Conservation (phyloP, 1,140 invertebrate species). For the Leguminivora glycinivorella region DNA sequence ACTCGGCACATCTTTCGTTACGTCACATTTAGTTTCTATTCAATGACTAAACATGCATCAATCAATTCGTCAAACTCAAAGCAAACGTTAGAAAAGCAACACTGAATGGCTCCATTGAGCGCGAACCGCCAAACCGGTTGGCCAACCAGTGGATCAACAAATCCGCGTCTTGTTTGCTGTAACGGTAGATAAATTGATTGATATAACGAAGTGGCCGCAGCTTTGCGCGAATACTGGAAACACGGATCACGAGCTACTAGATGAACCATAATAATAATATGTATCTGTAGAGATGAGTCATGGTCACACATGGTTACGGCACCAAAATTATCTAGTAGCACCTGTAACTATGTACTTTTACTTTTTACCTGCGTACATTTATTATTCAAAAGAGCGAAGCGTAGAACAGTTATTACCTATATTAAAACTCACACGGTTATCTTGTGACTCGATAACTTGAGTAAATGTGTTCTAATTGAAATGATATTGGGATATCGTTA, state of each 20-base stretch:
- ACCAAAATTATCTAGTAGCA: no score
- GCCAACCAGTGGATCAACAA: conserved; percentile 62
- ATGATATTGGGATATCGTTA: no score
- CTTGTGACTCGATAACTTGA: no score
- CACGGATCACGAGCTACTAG: conserved; percentile 42
- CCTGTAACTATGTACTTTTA: no score
- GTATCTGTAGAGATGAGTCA: background rate
- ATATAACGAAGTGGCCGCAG: conserved; percentile 63
- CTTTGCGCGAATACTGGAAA: conserved; percentile 70
- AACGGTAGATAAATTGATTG: conserved; percentile 71
- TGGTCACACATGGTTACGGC: background rate
- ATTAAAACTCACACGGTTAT: no score
- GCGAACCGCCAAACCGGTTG: conserved; percentile 52
- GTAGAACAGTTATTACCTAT: no score
- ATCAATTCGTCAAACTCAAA: background rate
- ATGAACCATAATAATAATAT: background rate
- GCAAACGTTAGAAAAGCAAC: conserved; percentile 36
- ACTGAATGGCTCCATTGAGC: conserved; percentile 56
- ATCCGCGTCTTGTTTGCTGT: conserved; percentile 56
- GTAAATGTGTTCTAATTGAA: no score
- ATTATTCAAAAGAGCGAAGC: no score
- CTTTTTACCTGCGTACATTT: no score
- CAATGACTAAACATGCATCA: background rate
- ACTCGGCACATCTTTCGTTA: conserved; percentile 29
- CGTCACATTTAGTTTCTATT: background rate